Conservation (phyloP, 1,140 invertebrate species). For the Elysia chlorotica region DNA sequence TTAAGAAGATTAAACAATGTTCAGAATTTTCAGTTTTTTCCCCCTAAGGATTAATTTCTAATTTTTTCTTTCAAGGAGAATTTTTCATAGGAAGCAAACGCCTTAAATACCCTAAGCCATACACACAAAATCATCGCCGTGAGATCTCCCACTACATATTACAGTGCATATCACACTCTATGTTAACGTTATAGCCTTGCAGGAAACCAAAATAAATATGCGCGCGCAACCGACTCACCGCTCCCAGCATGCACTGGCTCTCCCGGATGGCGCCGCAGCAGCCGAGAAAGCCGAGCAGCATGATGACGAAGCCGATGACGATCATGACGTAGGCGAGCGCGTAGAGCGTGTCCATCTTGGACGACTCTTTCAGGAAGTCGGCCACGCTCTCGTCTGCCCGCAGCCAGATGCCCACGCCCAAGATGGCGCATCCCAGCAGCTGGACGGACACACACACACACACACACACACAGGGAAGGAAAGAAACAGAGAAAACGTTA, state of each 20-base stretch:
- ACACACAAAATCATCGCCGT: too few relatives aligned
- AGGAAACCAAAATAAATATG: too few relatives aligned
- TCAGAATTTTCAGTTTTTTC: too few relatives aligned
- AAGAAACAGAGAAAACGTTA: not conserved
- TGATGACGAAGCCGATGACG: slow-evolving; percentile 78
- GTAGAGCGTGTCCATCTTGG: slow-evolving; percentile 44
- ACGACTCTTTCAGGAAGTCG: slow-evolving; percentile 42
- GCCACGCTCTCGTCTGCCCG: slow-evolving; percentile 67
- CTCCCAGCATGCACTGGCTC: slow-evolving; percentile 82
- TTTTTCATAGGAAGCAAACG: too few relatives aligned
- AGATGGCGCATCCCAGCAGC: slow-evolving; percentile 74
- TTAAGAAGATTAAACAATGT: too few relatives aligned
- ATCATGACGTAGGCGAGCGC: slow-evolving; percentile 69
- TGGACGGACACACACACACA: too few relatives aligned
- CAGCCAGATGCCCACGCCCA: slow-evolving; percentile 79
- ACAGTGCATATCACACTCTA: too few relatives aligned
- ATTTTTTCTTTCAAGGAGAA: too few relatives aligned
- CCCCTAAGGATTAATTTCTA: too few relatives aligned
- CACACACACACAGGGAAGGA: slow-evolving; percentile 30
- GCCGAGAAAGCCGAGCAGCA: slow-evolving; percentile 86
- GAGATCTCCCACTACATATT: too few relatives aligned
- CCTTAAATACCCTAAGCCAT: too few relatives aligned
- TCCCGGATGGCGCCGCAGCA: slow-evolving; percentile 88
- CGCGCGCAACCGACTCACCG: slow-evolving; percentile 70
- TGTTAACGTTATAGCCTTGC: too few relatives aligned